A percentile compares a stretch with the other conserved stretches of the same genome.
Conservation (phyloP, 2,888 invertebrate species). For the Callosobruchus maculatus region DNA sequence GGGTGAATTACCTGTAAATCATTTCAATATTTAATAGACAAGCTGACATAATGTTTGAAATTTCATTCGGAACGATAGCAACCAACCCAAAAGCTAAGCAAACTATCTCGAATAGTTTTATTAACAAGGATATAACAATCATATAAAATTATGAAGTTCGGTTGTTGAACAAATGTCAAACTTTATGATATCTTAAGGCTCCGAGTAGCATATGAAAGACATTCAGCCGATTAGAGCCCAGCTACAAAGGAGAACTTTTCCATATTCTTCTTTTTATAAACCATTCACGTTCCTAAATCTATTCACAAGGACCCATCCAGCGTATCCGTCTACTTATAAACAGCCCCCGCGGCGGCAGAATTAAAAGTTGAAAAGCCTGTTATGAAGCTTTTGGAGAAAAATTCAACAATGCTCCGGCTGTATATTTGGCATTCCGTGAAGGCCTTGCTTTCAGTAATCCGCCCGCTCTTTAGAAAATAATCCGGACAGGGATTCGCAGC, state of each 20-base stretch:
- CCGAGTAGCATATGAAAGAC: background rate
- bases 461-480: conserved; percentile 35
- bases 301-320: background rate
- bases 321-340: background rate
- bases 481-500: conserved; percentile 20
- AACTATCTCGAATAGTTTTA: no score
- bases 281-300: background rate
- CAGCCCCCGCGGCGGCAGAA: background rate
- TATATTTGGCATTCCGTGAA: conserved; percentile 26
- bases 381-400: background rate
- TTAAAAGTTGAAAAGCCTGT: background rate
- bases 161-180: no score
- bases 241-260: background rate
- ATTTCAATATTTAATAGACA: no score
- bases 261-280: background rate
- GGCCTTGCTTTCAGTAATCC: conserved; percentile 27
- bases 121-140: no score
- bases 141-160: no score
- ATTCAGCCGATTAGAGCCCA: conserved; percentile 2
- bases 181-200: background rate
- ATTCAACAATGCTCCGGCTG: background rate
- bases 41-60: no score
- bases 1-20: no score
- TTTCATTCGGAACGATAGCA: no score
- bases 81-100: no score